Base-by-base conservation (phyloP, 2,113 vertebrate species). In the Dendropsophus ebraccatus region DNA sequence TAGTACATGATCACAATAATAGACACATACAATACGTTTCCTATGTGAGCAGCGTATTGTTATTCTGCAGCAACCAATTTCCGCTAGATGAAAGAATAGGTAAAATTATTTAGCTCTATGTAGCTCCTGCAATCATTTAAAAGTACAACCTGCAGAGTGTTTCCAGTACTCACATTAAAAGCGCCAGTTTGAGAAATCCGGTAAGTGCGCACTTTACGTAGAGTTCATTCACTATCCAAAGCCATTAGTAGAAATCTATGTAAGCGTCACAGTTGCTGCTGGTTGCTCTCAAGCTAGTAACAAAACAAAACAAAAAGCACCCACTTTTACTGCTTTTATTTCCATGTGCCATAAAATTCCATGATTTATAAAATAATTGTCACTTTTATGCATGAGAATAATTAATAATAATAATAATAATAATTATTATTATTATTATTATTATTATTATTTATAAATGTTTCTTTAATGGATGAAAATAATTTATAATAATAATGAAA, bases 201-300 rank as follows among this genome's bases (percentile, higher is more conserved):
- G 78, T 81, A 62, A 81, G 37, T 45, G 58, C n/a, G 13, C 35
- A 62, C 56, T 62, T 81, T 81, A 62, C 47, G 56, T 47, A 45
- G 47, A 81, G 35, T 65, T 56, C 78, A 81, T 81, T 81, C 17
- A 81, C 37, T n/a, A 14, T 56, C 78, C 35, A 81, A 28, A 65
- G 78, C 78, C 78, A 81, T 81, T 81, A 81, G 78, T 62, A 81
- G 78, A 81, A 81, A 62, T 81, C 78, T 62, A 62, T 81, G 78
- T 81, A 4, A 47, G 35, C 19, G 37, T 28, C 56, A 62, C 78
- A 62, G 35, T 81, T 45, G 19, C 35, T 60, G 32, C 23, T 12
- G 17, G 30, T 41, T 62, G 78, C 37, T 28, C 47, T 80, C 41
- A 62, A 65, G 5, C 16, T 56, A 11, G 77, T 32, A 30, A 77